phyloP scores from a whole-genome alignment of 2,888 invertebrate genomes.

The Julus scandinavius region DNA sequence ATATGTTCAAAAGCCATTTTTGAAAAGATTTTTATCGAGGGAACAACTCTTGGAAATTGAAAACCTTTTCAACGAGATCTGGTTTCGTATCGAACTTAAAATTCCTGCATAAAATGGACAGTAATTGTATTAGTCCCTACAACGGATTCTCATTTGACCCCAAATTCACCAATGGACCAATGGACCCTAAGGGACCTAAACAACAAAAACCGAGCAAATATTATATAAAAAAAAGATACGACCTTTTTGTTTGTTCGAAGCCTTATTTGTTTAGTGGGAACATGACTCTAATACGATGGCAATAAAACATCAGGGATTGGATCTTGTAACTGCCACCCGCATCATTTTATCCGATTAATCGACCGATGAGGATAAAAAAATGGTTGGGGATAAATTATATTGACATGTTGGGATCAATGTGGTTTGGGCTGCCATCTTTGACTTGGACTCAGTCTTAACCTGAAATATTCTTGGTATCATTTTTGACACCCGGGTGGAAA shows the following conservation, averaged over 20 bases:
- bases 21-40: neutral
- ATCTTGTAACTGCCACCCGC: neutral
- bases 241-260: neutral
- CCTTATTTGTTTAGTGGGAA: neutral
- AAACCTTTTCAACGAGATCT: no score
- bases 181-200: neutral
- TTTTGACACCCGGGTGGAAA: no score
- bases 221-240: neutral
- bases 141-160: neutral
- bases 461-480: no score
- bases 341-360: neutral
- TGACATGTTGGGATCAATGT: no score
- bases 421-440: no score
- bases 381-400: no score
- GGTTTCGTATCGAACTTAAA: neutral
- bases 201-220: neutral
- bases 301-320: slow-evolving; percentile 10
- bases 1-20: neutral
- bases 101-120: neutral
- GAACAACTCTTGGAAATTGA: no score
- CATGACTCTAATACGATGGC: neutral
- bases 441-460: no score
- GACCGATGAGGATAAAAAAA: neutral
- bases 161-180: neutral
- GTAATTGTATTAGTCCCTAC: neutral